Conservation (phyloP, 2,888 invertebrate species). For the Protophormia terraenovae region DNA sequence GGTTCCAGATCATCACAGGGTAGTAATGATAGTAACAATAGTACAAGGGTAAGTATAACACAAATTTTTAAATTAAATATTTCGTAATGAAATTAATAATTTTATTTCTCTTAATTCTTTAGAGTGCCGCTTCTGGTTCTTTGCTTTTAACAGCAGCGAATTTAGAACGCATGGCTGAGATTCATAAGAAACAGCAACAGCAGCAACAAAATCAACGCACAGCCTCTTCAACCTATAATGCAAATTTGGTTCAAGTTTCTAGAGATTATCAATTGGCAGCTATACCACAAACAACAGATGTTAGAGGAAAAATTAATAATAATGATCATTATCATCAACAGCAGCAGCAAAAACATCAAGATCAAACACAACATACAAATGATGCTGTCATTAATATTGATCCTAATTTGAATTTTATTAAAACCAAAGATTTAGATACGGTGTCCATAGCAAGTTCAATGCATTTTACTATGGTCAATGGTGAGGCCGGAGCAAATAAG, state of each 20-base stretch:
- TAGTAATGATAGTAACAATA: conserved; percentile 88
- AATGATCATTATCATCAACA: conserved; percentile 43
- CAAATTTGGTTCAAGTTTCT: conserved; percentile 74
- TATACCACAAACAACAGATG: conserved; percentile 24
- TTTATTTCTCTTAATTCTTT: conserved; percentile 68
- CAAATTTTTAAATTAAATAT: background rate
- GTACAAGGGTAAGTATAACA: conserved; percentile 87
- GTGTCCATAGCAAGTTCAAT: conserved; percentile 92
- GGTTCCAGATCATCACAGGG: conserved; percentile 86
- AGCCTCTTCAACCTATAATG: conserved; percentile 71
- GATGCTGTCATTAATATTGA: conserved; percentile 78
- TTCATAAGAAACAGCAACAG: conserved; percentile 81
- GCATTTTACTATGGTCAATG: conserved; percentile 93
- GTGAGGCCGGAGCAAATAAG: conserved; percentile 85
- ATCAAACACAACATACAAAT: too few relatives aligned
- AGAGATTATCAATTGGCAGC: conserved; percentile 44
- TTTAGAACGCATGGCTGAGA: conserved; percentile 83
- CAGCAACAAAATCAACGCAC: conserved; percentile 70
- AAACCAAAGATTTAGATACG: conserved; percentile 84
- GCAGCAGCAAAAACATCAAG: conserved; percentile 66
- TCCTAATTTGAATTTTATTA: conserved; percentile 79
- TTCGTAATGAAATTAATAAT: background rate
- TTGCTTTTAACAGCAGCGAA: conserved; percentile 90
- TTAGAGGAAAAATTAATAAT: conserved; percentile 45
- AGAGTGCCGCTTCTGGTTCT: conserved; percentile 92